These are phyloP conservation scores for Crypturellus undulatus DNA, from an alignment of 2,113 vertebrate genomes.

Conservation along the genomic window DNA sequence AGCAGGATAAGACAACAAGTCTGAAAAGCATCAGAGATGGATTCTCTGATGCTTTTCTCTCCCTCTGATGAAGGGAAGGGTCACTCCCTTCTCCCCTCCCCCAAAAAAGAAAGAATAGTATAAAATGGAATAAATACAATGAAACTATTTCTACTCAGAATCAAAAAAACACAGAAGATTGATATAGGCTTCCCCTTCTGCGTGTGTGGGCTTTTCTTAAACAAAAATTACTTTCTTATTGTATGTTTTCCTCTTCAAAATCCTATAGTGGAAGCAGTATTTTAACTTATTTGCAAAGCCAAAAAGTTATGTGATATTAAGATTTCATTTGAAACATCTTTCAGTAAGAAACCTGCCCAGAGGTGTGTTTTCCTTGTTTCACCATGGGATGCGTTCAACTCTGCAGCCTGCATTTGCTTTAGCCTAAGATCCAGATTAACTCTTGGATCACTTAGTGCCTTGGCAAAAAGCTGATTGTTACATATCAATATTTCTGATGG, in stretches of 20 bases:
- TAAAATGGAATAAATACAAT: neutral
- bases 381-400: neutral
- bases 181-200: neutral
- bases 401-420: neutral
- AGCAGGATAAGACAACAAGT: neutral
- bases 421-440: neutral
- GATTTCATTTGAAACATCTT: neutral
- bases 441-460: accelerated
- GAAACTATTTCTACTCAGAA: neutral
- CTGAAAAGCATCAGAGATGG: neutral
- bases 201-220: neutral
- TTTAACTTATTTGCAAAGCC: neutral
- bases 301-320: neutral
- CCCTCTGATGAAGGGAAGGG: too few relatives aligned
- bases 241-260: too few relatives aligned
- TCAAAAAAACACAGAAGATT: neutral
- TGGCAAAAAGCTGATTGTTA: neutral
- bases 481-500: neutral
- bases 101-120: too few relatives aligned
- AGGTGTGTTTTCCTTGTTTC: neutral
- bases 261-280: neutral
- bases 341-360: neutral
- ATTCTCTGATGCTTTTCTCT: too few relatives aligned
- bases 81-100: accelerated
- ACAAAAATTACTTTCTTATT: too few relatives aligned